These are phyloP conservation scores for Glossosoma conforme DNA, from an alignment of 1,140 invertebrate species.

Conservation along the genomic window DNA sequence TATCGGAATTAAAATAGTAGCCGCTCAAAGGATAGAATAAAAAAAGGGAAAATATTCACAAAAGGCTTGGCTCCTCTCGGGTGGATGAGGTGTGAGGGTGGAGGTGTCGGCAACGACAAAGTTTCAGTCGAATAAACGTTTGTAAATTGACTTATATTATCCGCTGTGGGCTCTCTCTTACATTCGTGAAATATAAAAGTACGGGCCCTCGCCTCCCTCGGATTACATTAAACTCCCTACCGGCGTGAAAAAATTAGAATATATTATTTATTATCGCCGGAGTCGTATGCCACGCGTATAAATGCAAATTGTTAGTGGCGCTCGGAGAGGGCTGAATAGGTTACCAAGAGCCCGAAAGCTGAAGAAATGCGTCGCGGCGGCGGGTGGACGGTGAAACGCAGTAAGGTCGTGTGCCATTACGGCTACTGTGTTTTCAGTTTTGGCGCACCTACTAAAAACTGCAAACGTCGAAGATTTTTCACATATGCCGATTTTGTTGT, in stretches of 20 bases:
- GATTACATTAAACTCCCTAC: slow-evolving; percentile 32
- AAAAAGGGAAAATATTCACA: too few species aligned
- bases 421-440: too few species aligned
- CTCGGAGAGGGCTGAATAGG: slow-evolving; percentile 20
- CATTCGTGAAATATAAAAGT: slow-evolving; percentile 30
- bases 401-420: too few species aligned
- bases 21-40: too few species aligned
- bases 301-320: slow-evolving; percentile 28
- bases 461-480: too few species aligned
- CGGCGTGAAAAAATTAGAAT: slow-evolving; percentile 33
- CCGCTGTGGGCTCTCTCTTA: slow-evolving; percentile 18
- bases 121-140: slow-evolving; percentile 22
- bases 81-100: too few species aligned
- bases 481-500: too few species aligned
- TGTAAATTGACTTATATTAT: slow-evolving; percentile 33
- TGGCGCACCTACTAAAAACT: too few species aligned
- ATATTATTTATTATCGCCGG: slow-evolving; percentile 33
- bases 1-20: too few species aligned
- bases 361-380: slow-evolving; percentile 16
- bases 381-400: too few species aligned
- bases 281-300: slow-evolving; percentile 30
- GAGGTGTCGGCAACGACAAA: slow-evolving; percentile 15
- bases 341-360: too few species aligned
- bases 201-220: slow-evolving; percentile 14
- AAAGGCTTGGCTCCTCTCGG: too few species aligned